Percentiles rank a stretch among this genome's conserved stretches.
Evolutionary conservation across 2,888 invertebrate species (phyloP).

Genomic region (Melieria omissa): DNA sequence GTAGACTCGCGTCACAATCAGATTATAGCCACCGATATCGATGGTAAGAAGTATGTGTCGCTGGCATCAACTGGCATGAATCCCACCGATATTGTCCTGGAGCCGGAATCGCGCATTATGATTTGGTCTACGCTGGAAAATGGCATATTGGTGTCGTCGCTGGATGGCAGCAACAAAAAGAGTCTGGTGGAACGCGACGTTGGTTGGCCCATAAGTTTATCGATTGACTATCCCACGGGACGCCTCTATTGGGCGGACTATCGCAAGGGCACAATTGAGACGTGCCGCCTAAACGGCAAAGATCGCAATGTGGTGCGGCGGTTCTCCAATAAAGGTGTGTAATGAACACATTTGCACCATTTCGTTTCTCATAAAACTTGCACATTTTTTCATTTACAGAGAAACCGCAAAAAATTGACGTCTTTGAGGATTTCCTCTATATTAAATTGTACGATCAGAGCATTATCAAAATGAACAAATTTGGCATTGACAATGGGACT

Average conservation of each 20-base stretch:
- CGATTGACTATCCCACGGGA: conserved; percentile 79
- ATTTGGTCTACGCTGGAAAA: conserved; percentile 83
- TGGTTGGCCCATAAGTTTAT: conserved; percentile 80
- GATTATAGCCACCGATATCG: conserved; percentile 64
- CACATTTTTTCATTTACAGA: conserved; percentile 55
- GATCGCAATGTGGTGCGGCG: conserved; percentile 72
- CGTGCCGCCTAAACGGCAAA: conserved; percentile 75
- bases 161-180: conserved; percentile 74
- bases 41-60: conserved; percentile 63
- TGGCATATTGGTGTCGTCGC: conserved; percentile 73
- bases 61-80: conserved; percentile 69
- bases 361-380: neutral
- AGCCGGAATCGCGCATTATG: conserved; percentile 72
- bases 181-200: conserved; percentile 72
- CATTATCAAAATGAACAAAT: conserved; percentile 75
- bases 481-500: conserved; percentile 71
- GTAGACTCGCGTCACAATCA: conserved; percentile 70
- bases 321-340: conserved; percentile 69
- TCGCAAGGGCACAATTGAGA: conserved; percentile 79
- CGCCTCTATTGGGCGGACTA: conserved; percentile 87
- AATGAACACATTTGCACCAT: neutral
- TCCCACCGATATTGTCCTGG: conserved; percentile 78
- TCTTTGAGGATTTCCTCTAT: conserved; percentile 79
- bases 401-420: conserved; percentile 77
- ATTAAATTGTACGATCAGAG: conserved; percentile 75